phyloP scores from a whole-genome alignment of 2,888 invertebrate species.

The Trachelus troglodyta region DNA sequence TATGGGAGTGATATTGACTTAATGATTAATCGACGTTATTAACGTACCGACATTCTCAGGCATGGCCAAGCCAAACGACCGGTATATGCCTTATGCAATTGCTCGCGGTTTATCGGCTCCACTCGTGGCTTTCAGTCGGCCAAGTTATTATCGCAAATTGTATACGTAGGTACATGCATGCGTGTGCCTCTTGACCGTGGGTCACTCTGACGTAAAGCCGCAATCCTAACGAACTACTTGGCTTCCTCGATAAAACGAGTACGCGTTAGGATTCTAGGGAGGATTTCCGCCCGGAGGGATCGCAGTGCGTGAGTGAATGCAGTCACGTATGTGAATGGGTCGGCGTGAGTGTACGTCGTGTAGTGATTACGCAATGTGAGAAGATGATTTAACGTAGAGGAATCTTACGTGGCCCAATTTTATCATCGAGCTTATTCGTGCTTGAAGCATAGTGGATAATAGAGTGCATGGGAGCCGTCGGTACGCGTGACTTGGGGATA shows the following conservation, averaged over 20 bases:
- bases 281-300: not conserved
- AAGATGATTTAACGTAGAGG: not conserved
- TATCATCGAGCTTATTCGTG: not conserved
- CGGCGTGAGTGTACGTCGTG: not conserved
- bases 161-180: not conserved
- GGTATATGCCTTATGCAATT: not conserved
- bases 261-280: not conserved
- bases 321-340: not conserved
- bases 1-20: not conserved
- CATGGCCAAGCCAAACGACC: not conserved
- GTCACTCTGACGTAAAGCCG: slow-evolving; percentile 1
- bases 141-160: slow-evolving; percentile 1
- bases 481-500: not conserved
- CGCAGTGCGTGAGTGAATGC: not conserved
- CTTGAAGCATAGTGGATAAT: not conserved
- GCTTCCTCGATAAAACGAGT: not conserved
- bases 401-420: not conserved
- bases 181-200: slow-evolving; percentile 2
- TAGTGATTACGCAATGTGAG: not conserved
- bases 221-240: not conserved
- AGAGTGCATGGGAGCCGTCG: not conserved
- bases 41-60: not conserved
- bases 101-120: not conserved
- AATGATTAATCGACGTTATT: slow-evolving; percentile 4
- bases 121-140: not conserved